phyloP scores from a whole-genome alignment of 2,113 vertebrate genomes.

The Empidonax alnorum region DNA sequence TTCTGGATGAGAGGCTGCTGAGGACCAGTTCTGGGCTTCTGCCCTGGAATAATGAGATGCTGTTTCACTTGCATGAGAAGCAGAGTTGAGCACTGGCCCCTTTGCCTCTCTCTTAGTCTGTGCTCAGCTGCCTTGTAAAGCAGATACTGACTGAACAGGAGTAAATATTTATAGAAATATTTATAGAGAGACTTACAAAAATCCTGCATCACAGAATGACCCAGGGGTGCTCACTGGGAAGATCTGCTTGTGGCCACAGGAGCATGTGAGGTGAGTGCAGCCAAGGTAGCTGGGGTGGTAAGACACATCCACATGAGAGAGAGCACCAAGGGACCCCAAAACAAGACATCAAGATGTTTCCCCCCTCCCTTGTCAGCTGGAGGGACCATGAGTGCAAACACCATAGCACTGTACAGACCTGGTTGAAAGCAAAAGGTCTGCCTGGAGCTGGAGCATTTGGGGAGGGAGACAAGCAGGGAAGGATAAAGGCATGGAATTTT shows the following conservation, averaged over 20 bases:
- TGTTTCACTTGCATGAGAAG: neutral
- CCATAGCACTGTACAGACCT: rapidly evolving
- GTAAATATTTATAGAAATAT: neutral
- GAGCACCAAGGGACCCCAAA: neutral
- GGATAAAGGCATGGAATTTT: neutral
- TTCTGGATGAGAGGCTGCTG: neutral
- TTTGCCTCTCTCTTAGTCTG: neutral
- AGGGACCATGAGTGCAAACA: rapidly evolving
- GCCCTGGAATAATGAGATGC: neutral
- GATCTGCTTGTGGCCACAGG: neutral
- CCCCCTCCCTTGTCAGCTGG: neutral
- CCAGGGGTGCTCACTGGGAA: no score
- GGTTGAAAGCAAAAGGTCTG: neutral
- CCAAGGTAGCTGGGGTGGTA: no score
- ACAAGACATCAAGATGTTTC: neutral
- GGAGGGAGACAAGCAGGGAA: neutral
- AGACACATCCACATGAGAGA: rapidly evolving
- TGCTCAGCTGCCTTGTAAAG: neutral
- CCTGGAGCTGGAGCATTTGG: neutral
- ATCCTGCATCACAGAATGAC: neutral
- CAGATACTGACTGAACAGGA: neutral
- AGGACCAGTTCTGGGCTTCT: neutral
- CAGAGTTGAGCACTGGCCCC: neutral
- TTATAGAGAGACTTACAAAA: neutral
- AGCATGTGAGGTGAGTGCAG: neutral